phyloP scores from a whole-genome alignment of 2,888 invertebrate species.

The Hemaris fuciformis region DNA sequence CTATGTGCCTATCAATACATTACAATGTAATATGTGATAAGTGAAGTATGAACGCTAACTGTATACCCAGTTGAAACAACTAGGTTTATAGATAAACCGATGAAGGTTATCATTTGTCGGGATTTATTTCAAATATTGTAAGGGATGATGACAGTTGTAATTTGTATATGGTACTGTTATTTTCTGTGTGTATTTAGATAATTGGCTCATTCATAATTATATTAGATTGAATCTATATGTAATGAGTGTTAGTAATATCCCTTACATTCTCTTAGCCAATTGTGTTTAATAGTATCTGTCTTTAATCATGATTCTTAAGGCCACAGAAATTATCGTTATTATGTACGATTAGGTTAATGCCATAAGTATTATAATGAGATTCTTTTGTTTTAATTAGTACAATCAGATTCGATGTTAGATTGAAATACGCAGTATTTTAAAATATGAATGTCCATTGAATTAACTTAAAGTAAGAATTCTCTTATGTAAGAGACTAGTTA shows the following conservation, averaged over 20 bases:
- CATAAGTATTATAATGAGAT: neutral
- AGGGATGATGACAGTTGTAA: no score
- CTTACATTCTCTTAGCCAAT: neutral
- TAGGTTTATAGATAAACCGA: neutral
- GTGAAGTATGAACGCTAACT: neutral
- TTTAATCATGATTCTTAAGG: neutral
- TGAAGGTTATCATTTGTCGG: neutral
- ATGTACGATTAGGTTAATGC: neutral
- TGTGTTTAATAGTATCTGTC: neutral
- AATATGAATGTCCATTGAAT: neutral
- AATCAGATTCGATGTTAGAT: neutral
- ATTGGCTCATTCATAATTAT: neutral
- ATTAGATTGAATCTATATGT: neutral
- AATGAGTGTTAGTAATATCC: neutral
- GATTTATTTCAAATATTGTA: neutral
- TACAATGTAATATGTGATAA: constrained; percentile 21
- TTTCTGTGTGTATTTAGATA: neutral
- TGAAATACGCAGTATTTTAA: constrained; percentile 3
- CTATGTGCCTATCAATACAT: constrained; percentile 12
- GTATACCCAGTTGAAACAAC: neutral
- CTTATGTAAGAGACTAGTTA: neutral
- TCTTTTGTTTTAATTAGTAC: neutral
- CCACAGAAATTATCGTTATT: neutral
- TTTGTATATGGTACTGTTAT: no score
- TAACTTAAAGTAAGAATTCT: neutral